These are phyloP conservation scores for Drosophila auraria DNA, from an alignment of 1,140 invertebrate genomes.

Conservation along the genomic window DNA sequence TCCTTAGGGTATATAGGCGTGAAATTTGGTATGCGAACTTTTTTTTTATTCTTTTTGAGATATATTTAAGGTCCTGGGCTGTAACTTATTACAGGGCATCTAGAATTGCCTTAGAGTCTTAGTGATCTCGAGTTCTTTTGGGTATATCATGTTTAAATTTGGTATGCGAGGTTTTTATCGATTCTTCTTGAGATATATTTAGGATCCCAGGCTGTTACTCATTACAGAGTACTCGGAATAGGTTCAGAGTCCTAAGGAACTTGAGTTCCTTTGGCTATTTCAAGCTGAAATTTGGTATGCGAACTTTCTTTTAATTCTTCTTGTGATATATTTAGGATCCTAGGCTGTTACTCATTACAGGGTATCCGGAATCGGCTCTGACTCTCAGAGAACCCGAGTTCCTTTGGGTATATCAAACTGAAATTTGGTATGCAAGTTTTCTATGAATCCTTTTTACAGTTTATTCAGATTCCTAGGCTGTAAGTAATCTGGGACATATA, in stretches of 20 bases:
- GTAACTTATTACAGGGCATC: no score
- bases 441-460: accelerated
- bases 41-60: accelerated
- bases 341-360: accelerated
- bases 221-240: no score
- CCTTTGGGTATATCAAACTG: not conserved
- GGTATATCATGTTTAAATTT: not conserved
- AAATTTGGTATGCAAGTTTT: not conserved
- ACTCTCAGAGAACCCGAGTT: not conserved
- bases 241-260: not conserved
- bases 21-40: not conserved
- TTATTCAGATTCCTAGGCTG: accelerated
- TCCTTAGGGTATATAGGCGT: not conserved
- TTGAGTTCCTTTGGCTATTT: not conserved
- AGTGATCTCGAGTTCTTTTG: not conserved
- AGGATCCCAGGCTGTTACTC: not conserved
- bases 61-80: not conserved
- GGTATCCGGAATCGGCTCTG: no score
- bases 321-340: not conserved
- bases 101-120: not conserved
- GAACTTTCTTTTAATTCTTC: not conserved
- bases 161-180: not conserved
- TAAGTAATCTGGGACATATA: not conserved
- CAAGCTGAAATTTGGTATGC: not conserved
- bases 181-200: not conserved